Evolutionary conservation across 2,888 invertebrate species (phyloP), one percentile per base, ranked within the genome.

Genomic region (Pseudoips prasinana): DNA sequence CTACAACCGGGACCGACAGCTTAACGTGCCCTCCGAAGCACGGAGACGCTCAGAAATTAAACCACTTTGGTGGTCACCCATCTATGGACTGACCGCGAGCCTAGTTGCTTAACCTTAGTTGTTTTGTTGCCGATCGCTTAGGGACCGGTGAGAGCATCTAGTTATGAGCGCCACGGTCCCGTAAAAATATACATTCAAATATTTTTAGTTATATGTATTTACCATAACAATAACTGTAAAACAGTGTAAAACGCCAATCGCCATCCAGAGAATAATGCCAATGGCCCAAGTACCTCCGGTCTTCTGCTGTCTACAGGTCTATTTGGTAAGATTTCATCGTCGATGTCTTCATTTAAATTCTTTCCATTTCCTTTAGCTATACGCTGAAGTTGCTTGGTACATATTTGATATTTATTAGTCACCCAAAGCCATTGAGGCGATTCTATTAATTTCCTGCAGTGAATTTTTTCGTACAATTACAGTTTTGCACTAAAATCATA

Each of bases 351-450:
- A 36, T 87, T 66, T 19, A 91, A 65, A 29, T 59, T 61, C 7
- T 72, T 87, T 7, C 89, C 85, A 70, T 92, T 92, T 10, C 69
- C 63, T 66, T 76, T 80, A 8, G 91, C 91, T 39, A 92, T 91
- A 51, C 73, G 73, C 58, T 87, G 81, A 35, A 92, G 69, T 58
- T 83, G 76, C 25, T 69, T 70, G 25, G 90, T 53, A 45, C 91
- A 90, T 41, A 78, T 71, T 50, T 76, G 70, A 24, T 80, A 75
- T 44, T 86, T 86, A 22, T 87, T 89, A 58, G 86, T 84, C 43
- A 89, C 83, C 68, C 90, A 90, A 48, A 92, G 79, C 92, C 92
- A 92, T 41, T 92, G 83, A 1, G 92, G 92, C 25, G 92, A 92
- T 78, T 92, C 92, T 42, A 92, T 90, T 60, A 92, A 78, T 55